These are phyloP conservation scores for Megastigmus dorsalis DNA, from an alignment of 2,888 invertebrate species.

Conservation along the genomic window DNA sequence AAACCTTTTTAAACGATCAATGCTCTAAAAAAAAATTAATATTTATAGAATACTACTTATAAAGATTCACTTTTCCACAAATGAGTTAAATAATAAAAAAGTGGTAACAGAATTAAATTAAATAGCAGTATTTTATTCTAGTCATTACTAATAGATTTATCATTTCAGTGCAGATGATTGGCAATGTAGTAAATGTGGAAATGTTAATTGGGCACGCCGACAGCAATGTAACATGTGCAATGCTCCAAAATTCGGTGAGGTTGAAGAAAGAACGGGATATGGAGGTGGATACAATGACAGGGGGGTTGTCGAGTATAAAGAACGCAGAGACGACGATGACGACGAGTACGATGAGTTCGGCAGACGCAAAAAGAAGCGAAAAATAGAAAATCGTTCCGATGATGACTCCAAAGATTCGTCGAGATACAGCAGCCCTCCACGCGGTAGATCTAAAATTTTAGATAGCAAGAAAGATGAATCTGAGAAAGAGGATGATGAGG, in stretches of 20 bases:
- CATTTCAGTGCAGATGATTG: slow-evolving; percentile 96
- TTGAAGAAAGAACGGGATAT: slow-evolving; percentile 87
- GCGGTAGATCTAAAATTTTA: slow-evolving; percentile 65
- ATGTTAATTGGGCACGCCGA: slow-evolving; percentile 98
- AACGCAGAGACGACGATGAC: slow-evolving; percentile 88
- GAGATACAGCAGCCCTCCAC: slow-evolving; percentile 66
- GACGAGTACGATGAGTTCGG: slow-evolving; percentile 98
- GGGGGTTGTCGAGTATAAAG: slow-evolving; percentile 95
- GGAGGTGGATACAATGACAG: slow-evolving; percentile 97
- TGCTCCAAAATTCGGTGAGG: slow-evolving; percentile 97
- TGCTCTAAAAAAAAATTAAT: too few species aligned
- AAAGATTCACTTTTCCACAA: too few species aligned
- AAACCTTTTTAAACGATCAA: too few species aligned
- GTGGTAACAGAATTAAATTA: too few species aligned
- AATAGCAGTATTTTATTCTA: too few species aligned
- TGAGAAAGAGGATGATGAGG: slow-evolving; percentile 49
- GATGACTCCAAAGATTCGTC: slow-evolving; percentile 71
- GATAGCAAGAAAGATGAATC: slow-evolving; percentile 57
- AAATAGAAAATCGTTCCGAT: slow-evolving; percentile 75
- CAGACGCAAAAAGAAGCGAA: slow-evolving; percentile 78
- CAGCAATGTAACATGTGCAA: slow-evolving; percentile 99
- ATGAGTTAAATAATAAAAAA: too few species aligned
- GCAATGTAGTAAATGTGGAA: slow-evolving; percentile 99
- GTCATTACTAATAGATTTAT: slow-evolving; percentile 9
- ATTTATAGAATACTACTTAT: too few species aligned